Evolutionary conservation across 92 coral and sea anemone species (phyloP).

Genomic region (Nematostella vectensis): DNA sequence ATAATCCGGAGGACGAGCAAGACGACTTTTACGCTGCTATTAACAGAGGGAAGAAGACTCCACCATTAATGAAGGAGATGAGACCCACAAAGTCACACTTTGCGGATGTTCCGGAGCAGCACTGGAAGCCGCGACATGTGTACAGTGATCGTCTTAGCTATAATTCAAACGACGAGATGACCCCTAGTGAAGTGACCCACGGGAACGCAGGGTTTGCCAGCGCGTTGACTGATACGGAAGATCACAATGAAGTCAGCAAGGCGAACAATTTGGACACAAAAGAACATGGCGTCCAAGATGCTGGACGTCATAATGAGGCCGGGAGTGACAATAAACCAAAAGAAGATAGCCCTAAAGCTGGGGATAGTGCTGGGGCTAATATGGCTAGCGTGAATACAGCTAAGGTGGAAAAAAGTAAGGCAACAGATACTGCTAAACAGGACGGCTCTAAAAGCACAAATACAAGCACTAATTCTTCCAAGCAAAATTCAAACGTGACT

Average conservation of each 20-base stretch:
- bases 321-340: background rate
- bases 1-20: conserved; percentile 33
- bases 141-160: background rate
- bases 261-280: background rate
- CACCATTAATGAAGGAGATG: conserved; percentile 23
- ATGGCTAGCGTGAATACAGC: background rate
- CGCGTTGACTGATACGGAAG: background rate
- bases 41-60: conserved; percentile 31
- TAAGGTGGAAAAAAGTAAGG: too few relatives aligned
- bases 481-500: background rate
- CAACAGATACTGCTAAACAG: background rate
- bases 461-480: background rate
- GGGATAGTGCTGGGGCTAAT: too few relatives aligned
- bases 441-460: background rate
- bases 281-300: background rate
- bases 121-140: background rate
- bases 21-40: conserved; percentile 65
- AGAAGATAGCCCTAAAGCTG: background rate
- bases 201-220: too few relatives aligned
- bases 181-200: background rate
- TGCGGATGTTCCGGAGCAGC: background rate
- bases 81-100: conserved; percentile 57
- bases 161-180: background rate
- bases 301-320: background rate
- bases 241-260: background rate